Percentiles rank a stretch among this genome's conserved stretches.
These are phyloP conservation scores for Cyprinodon tularosa DNA, from an alignment of 2,113 vertebrate genomes.

Conservation along the genomic window DNA sequence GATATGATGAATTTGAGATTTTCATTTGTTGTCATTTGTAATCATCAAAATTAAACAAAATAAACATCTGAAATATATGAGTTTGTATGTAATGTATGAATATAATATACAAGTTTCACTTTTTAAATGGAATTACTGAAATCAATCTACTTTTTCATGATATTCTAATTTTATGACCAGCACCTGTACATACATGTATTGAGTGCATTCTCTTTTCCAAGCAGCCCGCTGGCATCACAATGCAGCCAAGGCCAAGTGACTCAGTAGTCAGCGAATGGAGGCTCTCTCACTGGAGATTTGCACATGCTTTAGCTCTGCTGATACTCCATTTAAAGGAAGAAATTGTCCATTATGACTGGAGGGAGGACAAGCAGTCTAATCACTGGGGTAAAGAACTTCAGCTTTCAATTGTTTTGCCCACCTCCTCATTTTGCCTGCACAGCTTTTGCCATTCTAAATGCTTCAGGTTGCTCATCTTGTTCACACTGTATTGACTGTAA, in stretches of 20 bases:
- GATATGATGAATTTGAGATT: too few relatives aligned
- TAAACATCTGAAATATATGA: too few relatives aligned
- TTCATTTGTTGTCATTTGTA: too few relatives aligned
- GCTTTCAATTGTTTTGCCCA: slow-evolving; percentile 36
- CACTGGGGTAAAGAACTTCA: slow-evolving; percentile 55
- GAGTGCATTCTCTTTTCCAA: not conserved
- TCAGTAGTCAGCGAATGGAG: not conserved
- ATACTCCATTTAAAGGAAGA: slow-evolving; percentile 47
- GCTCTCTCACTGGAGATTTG: slow-evolving; percentile 14
- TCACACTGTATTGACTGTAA: slow-evolving; percentile 3
- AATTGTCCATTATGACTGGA: slow-evolving; percentile 47
- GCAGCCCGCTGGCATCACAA: slow-evolving; percentile 16
- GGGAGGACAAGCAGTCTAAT: slow-evolving; percentile 43
- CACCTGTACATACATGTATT: not conserved
- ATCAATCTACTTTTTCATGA: too few relatives aligned
- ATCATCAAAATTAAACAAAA: too few relatives aligned
- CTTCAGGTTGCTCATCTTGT: slow-evolving; percentile 38
- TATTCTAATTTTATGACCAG: too few relatives aligned
- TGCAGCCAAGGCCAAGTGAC: slow-evolving; percentile 48
- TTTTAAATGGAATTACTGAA: too few relatives aligned
- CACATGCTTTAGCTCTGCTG: not conserved
- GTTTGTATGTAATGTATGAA: too few relatives aligned
- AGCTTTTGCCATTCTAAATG: slow-evolving; percentile 17
- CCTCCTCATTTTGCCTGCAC: slow-evolving; percentile 39
- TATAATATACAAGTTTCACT: too few relatives aligned